These are phyloP conservation scores for Hyalella azteca DNA, from an alignment of 2,888 invertebrate species.

Conservation along the genomic window DNA sequence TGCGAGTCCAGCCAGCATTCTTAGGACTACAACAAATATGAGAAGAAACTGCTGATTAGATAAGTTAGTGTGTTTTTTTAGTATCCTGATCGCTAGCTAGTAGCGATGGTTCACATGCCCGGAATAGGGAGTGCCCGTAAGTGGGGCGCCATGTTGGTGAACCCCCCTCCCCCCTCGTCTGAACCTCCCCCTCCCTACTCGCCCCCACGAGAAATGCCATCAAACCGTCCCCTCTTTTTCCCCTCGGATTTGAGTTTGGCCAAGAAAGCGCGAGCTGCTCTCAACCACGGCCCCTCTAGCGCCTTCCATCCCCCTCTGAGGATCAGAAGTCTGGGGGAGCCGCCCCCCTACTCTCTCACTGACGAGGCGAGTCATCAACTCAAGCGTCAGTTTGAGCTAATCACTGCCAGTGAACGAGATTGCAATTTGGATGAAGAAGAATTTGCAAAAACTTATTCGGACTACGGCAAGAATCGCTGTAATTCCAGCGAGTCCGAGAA, in stretches of 20 bases:
- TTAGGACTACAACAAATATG: too few relatives aligned
- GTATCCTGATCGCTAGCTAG: not conserved
- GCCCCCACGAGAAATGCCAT: conserved; percentile 36
- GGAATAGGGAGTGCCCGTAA: conserved; percentile 10
- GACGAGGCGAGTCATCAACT: not conserved
- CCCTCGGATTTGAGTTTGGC: conserved; percentile 3
- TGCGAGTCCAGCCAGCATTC: too few relatives aligned
- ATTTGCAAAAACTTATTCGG: too few relatives aligned
- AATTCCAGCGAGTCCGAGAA: not conserved
- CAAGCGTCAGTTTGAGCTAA: not conserved
- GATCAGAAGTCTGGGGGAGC: conserved; percentile 6
- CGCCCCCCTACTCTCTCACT: not conserved
- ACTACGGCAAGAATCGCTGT: not conserved
- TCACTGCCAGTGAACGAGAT: not conserved
- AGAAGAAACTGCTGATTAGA: too few relatives aligned
- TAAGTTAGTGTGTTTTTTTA: too few relatives aligned
- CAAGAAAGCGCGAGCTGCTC: conserved; percentile 35
- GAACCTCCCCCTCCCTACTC: conserved; percentile 53
- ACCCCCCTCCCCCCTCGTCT: conserved; percentile 21
- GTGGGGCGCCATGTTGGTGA: conserved; percentile 32
- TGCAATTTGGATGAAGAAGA: too few relatives aligned
- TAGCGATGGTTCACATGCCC: not conserved
- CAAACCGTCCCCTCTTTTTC: not conserved
- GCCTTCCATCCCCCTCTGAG: conserved; percentile 49
- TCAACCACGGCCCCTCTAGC: conserved; percentile 57